These are phyloP conservation scores for Ips nitidus DNA, from an alignment of 1,140 invertebrate species.

Conservation along the genomic window DNA sequence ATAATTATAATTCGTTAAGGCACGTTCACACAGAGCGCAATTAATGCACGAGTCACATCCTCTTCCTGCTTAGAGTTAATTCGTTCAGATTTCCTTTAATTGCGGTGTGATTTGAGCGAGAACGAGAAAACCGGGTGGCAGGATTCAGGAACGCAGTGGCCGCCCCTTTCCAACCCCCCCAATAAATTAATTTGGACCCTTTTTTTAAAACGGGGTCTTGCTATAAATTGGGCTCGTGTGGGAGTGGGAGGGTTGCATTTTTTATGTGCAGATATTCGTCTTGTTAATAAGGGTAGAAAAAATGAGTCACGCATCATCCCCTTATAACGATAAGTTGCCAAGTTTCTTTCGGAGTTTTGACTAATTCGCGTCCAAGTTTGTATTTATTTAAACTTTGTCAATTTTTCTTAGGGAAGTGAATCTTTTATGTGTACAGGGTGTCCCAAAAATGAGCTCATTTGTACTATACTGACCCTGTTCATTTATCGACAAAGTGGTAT, in stretches of 20 bases:
- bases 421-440: no score
- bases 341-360: no score
- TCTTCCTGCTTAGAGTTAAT: slow-evolving; percentile 45
- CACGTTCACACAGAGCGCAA: slow-evolving; percentile 48
- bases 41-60: slow-evolving; percentile 49
- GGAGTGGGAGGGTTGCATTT: slow-evolving; percentile 46
- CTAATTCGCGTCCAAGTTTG: no score
- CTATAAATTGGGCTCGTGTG: slow-evolving; percentile 40
- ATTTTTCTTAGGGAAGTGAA: no score
- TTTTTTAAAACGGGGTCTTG: slow-evolving; percentile 38
- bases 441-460: no score
- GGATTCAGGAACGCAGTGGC: slow-evolving; percentile 6
- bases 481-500: no score
- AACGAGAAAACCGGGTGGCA: no score
- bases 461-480: no score
- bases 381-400: no score
- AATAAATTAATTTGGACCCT: slow-evolving; percentile 43
- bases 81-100: slow-evolving; percentile 40
- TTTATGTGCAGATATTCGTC: slow-evolving; percentile 49
- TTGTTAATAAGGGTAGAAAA: slow-evolving; percentile 46
- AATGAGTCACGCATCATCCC: slow-evolving; percentile 47
- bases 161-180: slow-evolving; percentile 9
- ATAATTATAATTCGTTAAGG: slow-evolving; percentile 51
- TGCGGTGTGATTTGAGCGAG: neutral
- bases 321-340: no score